phyloP scores from a whole-genome alignment of 92 coral and sea anemone genomes.

The Parazoanthus darwini region DNA sequence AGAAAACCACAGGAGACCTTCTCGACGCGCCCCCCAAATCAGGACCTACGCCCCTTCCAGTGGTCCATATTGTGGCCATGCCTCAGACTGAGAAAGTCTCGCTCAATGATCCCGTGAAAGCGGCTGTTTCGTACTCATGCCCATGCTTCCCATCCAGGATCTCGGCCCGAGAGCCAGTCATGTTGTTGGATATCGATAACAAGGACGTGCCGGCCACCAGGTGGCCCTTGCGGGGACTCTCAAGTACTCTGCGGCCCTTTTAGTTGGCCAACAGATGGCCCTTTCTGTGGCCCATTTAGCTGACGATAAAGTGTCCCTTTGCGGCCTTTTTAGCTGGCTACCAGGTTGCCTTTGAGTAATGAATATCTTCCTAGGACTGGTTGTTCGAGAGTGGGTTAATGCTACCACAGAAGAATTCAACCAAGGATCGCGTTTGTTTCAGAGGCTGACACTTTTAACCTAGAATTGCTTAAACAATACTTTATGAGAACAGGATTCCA shows the following conservation, averaged over 20 bases:
- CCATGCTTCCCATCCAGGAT: slow-evolving; percentile 96
- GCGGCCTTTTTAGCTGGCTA: slow-evolving; percentile 68
- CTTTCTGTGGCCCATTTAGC: background rate
- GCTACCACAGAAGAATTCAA: background rate
- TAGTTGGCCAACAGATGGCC: slow-evolving; percentile 14
- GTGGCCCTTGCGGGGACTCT: slow-evolving; percentile 95
- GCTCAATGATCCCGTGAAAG: slow-evolving; percentile 84
- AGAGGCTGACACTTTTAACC: too few relatives aligned
- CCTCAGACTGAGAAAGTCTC: slow-evolving; percentile 91
- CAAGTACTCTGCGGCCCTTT: slow-evolving; percentile 95
- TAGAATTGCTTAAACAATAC: too few relatives aligned
- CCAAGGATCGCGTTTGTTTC: too few relatives aligned
- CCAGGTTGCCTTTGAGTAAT: background rate
- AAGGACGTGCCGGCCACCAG: slow-evolving; percentile 96
- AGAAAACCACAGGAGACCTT: slow-evolving; percentile 99
- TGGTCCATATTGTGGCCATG: slow-evolving; percentile 86
- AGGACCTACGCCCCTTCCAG: slow-evolving; percentile 99
- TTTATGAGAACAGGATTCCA: too few relatives aligned
- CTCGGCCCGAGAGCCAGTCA: slow-evolving; percentile 88
- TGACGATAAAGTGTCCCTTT: slow-evolving; percentile 95
- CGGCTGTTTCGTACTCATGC: slow-evolving; percentile 93
- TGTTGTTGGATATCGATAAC: slow-evolving; percentile 89
- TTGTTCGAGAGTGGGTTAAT: background rate
- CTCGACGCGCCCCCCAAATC: slow-evolving; percentile 94
- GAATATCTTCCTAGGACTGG: too few relatives aligned